These are phyloP conservation scores for Caenorhabditis sp. DNA, from an alignment of 2,888 invertebrate species.

Conservation along the genomic window DNA sequence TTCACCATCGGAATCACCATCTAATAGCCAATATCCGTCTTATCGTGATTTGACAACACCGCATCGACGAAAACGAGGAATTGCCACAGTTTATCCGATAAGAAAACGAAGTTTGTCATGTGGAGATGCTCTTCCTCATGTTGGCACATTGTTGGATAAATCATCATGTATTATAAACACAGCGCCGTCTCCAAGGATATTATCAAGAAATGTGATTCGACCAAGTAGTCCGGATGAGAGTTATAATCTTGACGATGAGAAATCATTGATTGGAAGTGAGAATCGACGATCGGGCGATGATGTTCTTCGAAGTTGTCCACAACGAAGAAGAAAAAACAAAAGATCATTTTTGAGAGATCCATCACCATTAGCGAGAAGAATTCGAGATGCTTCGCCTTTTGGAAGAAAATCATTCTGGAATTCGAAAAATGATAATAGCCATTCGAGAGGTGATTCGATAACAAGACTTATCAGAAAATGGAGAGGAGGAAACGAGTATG, in stretches of 20 bases:
- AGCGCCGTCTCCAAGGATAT: conserved; percentile 8
- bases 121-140: conserved; percentile 40
- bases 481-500: conserved; percentile 31
- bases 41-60: conserved; percentile 42
- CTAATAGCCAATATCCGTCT: conserved; percentile 53
- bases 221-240: not conserved
- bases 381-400: conserved; percentile 51
- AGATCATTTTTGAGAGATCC: conserved; percentile 40
- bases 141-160: not conserved
- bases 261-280: not conserved
- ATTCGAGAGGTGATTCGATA: conserved; percentile 23
- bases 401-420: conserved; percentile 37
- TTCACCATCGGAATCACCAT: conserved; percentile 44
- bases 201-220: not conserved
- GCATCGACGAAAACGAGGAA: conserved; percentile 45
- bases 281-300: not conserved
- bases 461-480: conserved; percentile 32
- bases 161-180: conserved; percentile 5
- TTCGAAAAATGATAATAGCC: conserved; percentile 16
- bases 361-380: conserved; percentile 40
- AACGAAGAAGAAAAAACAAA: conserved; percentile 39
- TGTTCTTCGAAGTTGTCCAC: conserved; percentile 23
- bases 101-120: conserved; percentile 57
- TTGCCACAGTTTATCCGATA: conserved; percentile 43
- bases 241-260: conserved; percentile 1